A percentile compares a stretch with the other conserved stretches of the same genome.
phyloP scores from a whole-genome alignment of 2,888 invertebrate species.

The Dryadula phaetusa region DNA sequence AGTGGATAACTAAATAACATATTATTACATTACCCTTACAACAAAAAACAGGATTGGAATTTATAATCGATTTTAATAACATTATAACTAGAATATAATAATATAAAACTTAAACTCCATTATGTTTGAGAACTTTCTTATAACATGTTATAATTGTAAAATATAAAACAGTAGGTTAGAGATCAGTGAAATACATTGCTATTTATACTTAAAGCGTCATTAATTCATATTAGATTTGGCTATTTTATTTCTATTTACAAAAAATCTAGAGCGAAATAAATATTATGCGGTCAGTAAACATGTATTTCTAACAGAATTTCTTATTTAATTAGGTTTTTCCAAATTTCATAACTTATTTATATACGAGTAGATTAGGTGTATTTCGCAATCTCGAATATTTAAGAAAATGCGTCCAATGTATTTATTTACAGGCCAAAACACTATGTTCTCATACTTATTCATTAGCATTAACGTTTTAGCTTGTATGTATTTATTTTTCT shows the following conservation, averaged over 20 bases:
- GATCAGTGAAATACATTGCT: too few relatives aligned
- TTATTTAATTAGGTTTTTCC: background rate
- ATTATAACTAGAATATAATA: too few relatives aligned
- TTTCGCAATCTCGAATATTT: background rate
- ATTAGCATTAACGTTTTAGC: background rate
- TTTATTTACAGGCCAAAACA: background rate
- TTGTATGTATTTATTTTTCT: too few relatives aligned
- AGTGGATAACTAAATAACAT: too few relatives aligned
- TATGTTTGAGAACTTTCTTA: too few relatives aligned
- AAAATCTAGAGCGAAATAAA: background rate
- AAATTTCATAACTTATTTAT: background rate
- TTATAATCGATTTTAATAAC: too few relatives aligned
- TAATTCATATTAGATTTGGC: background rate
- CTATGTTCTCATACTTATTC: background rate
- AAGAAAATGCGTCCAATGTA: background rate
- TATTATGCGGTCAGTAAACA: slow-evolving; percentile 2
- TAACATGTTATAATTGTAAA: too few relatives aligned
- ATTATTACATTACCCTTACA: too few relatives aligned
- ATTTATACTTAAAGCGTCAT: background rate
- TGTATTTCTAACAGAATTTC: background rate
- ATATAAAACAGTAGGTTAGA: too few relatives aligned
- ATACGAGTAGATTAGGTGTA: background rate
- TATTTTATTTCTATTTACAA: background rate
- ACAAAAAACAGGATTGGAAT: too few relatives aligned
- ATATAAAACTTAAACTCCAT: too few relatives aligned